These are phyloP conservation scores for Tolypeutes matacus DNA, from an alignment of 2,797 vertebrate species.

Conservation along the genomic window DNA sequence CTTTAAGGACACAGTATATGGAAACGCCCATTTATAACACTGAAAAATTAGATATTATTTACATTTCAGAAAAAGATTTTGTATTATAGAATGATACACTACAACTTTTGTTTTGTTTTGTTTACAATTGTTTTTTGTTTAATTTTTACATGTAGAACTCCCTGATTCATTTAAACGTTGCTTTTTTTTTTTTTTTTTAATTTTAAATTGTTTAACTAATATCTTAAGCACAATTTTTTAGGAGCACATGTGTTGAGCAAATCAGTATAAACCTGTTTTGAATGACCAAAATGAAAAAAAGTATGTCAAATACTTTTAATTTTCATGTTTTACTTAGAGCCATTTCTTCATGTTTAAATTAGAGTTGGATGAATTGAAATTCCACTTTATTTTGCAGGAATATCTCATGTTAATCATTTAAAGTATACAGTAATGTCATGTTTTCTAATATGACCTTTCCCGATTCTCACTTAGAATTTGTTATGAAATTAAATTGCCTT, in stretches of 20 bases:
- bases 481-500: conserved; percentile 52
- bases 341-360: conserved; percentile 55
- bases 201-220: neutral
- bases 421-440: neutral
- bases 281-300: conserved; percentile 30
- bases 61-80: conserved; percentile 45
- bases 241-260: conserved; percentile 42
- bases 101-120: neutral
- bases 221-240: conserved; percentile 36
- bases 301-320: conserved; percentile 39
- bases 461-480: conserved; percentile 39
- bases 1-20: neutral
- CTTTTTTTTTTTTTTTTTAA: neutral
- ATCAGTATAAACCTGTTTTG: conserved; percentile 37
- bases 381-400: conserved; percentile 17
- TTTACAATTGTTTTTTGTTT: conserved; percentile 46
- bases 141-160: conserved; percentile 47
- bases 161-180: neutral
- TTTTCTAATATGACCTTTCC: conserved; percentile 49
- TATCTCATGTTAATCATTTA: conserved; percentile 28
- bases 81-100: neutral
- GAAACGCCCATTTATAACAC: neutral
- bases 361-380: conserved; percentile 42
- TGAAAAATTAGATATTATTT: conserved; percentile 35
- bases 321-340: conserved; percentile 41